Base-by-base conservation (phyloP, 1,140 invertebrate species). In the Drosophila bocki region DNA sequence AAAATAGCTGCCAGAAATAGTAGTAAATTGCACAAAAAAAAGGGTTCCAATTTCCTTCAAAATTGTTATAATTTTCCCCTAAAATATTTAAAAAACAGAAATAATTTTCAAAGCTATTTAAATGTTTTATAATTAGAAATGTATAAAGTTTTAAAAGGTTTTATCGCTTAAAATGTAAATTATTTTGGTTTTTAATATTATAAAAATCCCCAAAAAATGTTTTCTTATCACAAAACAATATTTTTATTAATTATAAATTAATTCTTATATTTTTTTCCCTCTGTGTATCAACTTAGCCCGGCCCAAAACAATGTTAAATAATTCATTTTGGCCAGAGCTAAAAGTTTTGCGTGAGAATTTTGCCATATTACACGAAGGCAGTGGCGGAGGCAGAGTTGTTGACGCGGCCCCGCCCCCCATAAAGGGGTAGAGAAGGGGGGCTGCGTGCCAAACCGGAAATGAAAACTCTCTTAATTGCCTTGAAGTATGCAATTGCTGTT, bases 391-490 rank as follows among this genome's bases (percentile, higher is more conserved):
- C 51, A 37, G 72, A 58, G 67, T 57, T 75, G 54, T 44, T 65
- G 59, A 60, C 62, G 37, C n/a, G 17, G 35, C 37, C n/a, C n/a
- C 44, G 45, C 19, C 33, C 32, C 32, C 22, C 12, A 37, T 0
- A 33, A 29, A 17, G 13, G 22, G 22, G 47, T 5, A 3, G 11
- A 17, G 19, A 13, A 29, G 13, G 54, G 62, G 62, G 29, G 50
- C 82, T 88, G 83, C 83, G 84, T 90, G 85, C 75, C 60, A 84
- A 90, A 61, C 77, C 84, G 85, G 85, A 88, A 88, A 88, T 90
- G 78, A 81, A 90, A 90, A 79, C 70, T 82, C 78, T 70, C 81
- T 85, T 88, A 88, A 88, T 88, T 88, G 86, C 81, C 85, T 54
- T 81, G 78, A 90, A 88, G 85, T 90, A 91, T 91, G 85, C 81